Evolutionary conservation across 2,888 invertebrate species (phyloP), one percentile per base, ranked within the genome.

Genomic region (Mellilla xanthometata): DNA sequence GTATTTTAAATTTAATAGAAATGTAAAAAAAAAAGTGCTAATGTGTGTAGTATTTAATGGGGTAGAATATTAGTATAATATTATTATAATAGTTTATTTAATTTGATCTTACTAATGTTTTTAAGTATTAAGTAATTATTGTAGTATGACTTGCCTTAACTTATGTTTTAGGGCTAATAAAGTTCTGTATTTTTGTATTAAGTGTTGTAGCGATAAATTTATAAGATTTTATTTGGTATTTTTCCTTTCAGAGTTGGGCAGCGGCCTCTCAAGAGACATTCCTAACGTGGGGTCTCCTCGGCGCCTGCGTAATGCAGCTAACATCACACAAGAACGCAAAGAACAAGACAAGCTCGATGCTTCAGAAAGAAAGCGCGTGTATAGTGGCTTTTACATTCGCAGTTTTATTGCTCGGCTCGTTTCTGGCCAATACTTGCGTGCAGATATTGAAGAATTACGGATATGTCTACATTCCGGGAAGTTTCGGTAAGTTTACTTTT

Each of bases 241-340:
- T 39, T 27, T 40, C 46, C 28, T 44, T 39, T 6, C 82, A 95
- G 93, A 94, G 96, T 58, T 97, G 97, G 97, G 91, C 95, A 13
- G 95, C 97, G 0, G 97, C 97, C 0, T 94, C 95, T 10, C 94
- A 96, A 71, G 97, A 97, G 80, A 94, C 94, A 0, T 97, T 97
- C 72, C 90, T 97, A 38, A 96, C 96, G 0, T 96, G 97, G 97
- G 96, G 96, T 1, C 78, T 97, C 5, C 86, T 97, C 12, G 95
- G 95, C 6, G 94, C 95, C 0, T 94, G 95, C 45, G 90, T 94
- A 42, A 95, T 95, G 94, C 95, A 96, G 77, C 91, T 95, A 48
- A 93, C 94, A 9, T 94, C 95, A 46, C 95, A 95, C 75, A 94
- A 94, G 67, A 92, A 93, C 62, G 90, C 93, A 52, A 94, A 93